Evolutionary conservation across 2,113 vertebrate species (phyloP).

Genomic region (Paradoxurus hermaphroditus): DNA sequence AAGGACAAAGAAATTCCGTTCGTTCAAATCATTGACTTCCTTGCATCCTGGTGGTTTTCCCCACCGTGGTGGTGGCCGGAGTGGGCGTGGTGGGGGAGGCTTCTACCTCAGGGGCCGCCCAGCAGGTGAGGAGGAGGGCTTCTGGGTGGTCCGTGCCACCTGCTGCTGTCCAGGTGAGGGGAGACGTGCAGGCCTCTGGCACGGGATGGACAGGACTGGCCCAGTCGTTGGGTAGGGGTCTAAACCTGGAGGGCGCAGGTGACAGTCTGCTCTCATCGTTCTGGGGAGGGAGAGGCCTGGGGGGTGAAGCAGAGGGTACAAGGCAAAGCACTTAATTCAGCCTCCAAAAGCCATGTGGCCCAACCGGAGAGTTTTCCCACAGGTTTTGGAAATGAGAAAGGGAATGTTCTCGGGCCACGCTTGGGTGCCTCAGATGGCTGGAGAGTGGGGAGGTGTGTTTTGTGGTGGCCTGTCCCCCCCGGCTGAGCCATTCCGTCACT

Average conservation of each 20-base stretch:
- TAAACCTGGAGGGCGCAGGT: neutral
- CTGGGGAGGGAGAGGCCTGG: neutral
- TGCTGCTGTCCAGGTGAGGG: neutral
- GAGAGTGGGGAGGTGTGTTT: neutral
- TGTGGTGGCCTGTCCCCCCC: conserved; percentile 42
- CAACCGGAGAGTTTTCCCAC: conserved; percentile 36
- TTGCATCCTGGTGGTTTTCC: neutral
- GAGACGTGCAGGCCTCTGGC: neutral
- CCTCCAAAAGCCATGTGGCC: neutral
- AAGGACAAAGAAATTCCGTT: conserved; percentile 52
- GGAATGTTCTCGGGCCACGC: conserved; percentile 9
- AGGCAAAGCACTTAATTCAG: neutral
- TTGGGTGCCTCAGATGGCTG: neutral
- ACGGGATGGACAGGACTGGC: neutral
- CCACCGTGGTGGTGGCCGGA: neutral
- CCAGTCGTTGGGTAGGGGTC: neutral
- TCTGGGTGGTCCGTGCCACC: neutral
- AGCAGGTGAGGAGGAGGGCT: neutral
- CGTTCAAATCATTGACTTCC: neutral
- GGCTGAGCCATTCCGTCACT: conserved; percentile 66
- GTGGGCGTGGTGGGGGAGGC: neutral
- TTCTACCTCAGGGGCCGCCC: neutral
- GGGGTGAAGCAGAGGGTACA: neutral
- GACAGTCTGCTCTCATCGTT: neutral
- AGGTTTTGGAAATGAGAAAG: conserved; percentile 39